A percentile compares a stretch with the other conserved stretches of the same genome.
Conservation (phyloP, 2,113 vertebrate species). For the Typhlomys cinereus region DNA sequence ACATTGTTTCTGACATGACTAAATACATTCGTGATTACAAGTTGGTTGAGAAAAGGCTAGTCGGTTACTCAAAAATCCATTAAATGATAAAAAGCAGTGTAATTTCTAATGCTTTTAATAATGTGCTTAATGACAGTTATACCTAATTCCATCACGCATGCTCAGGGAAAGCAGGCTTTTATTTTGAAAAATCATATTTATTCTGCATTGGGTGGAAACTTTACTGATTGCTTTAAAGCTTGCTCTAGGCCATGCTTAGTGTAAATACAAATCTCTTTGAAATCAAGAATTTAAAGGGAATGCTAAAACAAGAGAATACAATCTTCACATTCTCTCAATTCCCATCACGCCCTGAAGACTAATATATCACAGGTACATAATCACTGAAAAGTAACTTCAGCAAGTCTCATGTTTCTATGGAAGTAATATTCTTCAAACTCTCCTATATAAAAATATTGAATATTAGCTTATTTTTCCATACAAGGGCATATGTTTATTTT, state of each 20-base stretch:
- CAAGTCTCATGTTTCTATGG: background rate
- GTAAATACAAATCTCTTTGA: background rate
- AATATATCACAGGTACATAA: background rate
- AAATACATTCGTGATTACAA: background rate
- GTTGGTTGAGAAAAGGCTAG: conserved; percentile 4
- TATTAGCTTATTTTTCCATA: background rate
- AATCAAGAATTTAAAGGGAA: background rate
- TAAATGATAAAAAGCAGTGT: background rate
- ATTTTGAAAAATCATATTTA: conserved; percentile 14
- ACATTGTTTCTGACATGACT: background rate
- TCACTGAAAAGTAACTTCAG: conserved; percentile 17
- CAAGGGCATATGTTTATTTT: background rate
- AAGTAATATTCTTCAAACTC: background rate
- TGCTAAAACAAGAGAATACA: background rate
- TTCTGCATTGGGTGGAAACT: background rate
- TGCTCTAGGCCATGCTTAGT: background rate
- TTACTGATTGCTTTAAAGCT: background rate
- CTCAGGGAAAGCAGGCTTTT: background rate
- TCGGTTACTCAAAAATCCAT: background rate
- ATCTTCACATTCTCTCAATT: background rate
- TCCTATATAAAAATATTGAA: background rate
- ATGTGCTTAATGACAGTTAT: background rate
- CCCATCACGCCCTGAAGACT: background rate
- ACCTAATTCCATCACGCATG: background rate
- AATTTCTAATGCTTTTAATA: background rate